Evolutionary conservation across 2,888 invertebrate genomes (phyloP), one percentile per base, ranked within the genome.

Genomic region (Byasa hedistus): DNA sequence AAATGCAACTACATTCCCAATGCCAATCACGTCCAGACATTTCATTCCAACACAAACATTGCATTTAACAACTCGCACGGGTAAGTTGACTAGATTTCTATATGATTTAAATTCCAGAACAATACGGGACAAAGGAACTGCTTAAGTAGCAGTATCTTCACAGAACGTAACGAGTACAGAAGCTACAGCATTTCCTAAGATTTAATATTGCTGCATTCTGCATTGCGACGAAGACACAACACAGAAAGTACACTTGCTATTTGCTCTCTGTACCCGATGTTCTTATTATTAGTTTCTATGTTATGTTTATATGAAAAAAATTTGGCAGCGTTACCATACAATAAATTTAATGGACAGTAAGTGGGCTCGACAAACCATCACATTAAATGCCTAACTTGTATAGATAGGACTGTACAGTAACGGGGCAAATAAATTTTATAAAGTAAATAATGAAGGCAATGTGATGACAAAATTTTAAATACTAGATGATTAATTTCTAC

Each of bases 51-150:
- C 17, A 23, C 17, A 55, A 21, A 10, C 39, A 12, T 21, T 61
- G 19, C 61, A 57, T 61, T 61, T 66, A 61, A 66, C 44, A 36
- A 61, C 48, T 55, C 36, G 36, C 57, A 39, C 39, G 54, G 57
- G 61, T 61, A 66, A n/a, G 36, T 27, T 52, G 57, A 27, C 24
- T 58, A 61, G 21, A 39, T 56, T 21, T 61, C 57, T 61, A 66
- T 57, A 10, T 21, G 48, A 23, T 44, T 57, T 57, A 61, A 61
- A 66, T 57, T 61, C 57, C 65, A 65, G 61, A 65, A 61, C 61
- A 57, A 23, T 51, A 61, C 65, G 61, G 60, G 65, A 60, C 21
- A 48, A 48, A 44, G 10, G 19, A 39, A 23, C 17, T 22, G 17
- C 22, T 58, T n/a, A n/a, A n/a, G 32, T 27, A 8, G 2, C 8